Conservation (phyloP, 2,113 vertebrate genomes). For the Notothenia rossii region DNA sequence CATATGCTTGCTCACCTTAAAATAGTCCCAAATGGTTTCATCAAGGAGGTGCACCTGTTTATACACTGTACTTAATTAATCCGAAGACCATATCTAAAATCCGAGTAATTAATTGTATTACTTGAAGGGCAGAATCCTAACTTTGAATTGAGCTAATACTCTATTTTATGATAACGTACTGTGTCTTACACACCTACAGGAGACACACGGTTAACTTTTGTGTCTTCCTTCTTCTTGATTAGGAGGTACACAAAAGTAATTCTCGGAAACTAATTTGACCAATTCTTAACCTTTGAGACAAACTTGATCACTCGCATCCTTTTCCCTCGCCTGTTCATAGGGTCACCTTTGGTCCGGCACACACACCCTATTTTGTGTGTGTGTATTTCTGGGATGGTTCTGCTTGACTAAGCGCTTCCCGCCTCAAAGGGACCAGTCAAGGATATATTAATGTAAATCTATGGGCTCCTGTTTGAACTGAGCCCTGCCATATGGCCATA, state of each 20-base stretch:
- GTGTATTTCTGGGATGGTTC: conserved; percentile 32
- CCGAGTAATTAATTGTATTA: not conserved
- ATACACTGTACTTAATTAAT: not conserved
- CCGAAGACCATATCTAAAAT: not conserved
- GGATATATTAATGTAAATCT: conserved; percentile 72
- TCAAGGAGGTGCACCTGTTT: not conserved
- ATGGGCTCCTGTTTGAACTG: conserved; percentile 59
- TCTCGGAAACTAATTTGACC: not conserved
- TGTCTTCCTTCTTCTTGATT: conserved; percentile 1
- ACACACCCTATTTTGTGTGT: not conserved
- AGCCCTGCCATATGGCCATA: conserved; percentile 46
- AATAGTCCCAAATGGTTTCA: not conserved
- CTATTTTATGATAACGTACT: not conserved
- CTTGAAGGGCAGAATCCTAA: not conserved
- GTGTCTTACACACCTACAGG: not conserved
- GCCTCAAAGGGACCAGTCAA: conserved; percentile 52
- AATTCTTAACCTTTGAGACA: not conserved
- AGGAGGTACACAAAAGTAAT: not conserved
- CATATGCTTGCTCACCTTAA: not conserved
- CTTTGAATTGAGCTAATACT: not conserved
- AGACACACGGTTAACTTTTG: not conserved
- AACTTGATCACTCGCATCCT: not conserved
- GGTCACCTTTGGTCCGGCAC: conserved; percentile 45
- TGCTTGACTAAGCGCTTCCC: conserved; percentile 57
- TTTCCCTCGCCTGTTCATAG: conserved; percentile 2